A percentile compares a stretch with the other conserved stretches of the same genome.
phyloP scores from a whole-genome alignment of 1,140 invertebrate genomes.

The Platyscapa corneri region DNA sequence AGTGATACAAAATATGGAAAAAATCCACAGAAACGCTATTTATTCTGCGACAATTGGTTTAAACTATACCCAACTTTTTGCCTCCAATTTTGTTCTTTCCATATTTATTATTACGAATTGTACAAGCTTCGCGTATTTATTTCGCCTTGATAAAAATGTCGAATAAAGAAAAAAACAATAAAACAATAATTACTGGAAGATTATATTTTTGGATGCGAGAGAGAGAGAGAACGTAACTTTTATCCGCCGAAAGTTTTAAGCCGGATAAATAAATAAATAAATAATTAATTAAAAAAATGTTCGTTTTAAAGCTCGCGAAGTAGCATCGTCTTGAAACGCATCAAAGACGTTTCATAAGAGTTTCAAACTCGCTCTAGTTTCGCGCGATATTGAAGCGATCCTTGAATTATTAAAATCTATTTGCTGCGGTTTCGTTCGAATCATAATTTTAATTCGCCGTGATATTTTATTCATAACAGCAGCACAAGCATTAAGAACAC shows the following conservation, averaged over 20 bases:
- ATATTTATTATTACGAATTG: too few species aligned
- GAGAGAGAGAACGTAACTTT: background rate
- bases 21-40: too few species aligned
- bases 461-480: background rate
- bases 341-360: background rate
- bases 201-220: background rate
- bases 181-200: background rate
- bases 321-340: background rate
- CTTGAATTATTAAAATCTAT: background rate
- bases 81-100: too few species aligned
- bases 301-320: background rate
- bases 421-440: background rate
- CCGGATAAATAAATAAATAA: too few species aligned
- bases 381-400: background rate
- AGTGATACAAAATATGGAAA: too few species aligned
- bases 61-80: too few species aligned
- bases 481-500: background rate
- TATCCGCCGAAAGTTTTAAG: too few species aligned
- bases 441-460: background rate
- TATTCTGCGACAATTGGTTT: too few species aligned
- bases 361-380: background rate
- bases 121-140: too few species aligned
- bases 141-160: too few species aligned
- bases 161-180: too few species aligned
- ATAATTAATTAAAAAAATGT: background rate